phyloP scores from a whole-genome alignment of 2,888 invertebrate genomes.

The Apotomis betuletana region DNA sequence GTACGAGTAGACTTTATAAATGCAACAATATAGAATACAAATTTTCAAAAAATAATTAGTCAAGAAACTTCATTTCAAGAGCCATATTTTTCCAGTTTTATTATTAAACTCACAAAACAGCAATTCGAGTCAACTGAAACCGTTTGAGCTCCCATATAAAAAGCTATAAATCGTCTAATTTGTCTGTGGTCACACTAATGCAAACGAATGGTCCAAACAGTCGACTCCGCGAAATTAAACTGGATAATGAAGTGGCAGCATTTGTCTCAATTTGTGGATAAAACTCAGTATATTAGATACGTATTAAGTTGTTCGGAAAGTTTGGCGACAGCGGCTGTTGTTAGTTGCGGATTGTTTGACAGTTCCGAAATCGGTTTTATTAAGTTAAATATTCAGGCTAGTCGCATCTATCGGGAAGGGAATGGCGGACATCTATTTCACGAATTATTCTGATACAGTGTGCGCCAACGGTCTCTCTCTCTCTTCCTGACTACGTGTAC shows the following conservation, averaged over 20 bases:
- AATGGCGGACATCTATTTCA: background rate
- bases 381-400: conserved; percentile 39
- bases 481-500: too few relatives aligned
- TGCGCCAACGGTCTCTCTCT: too few relatives aligned
- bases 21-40: background rate
- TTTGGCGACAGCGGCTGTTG: conserved; percentile 51
- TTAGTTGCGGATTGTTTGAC: conserved; percentile 58
- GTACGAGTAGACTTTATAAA: too few relatives aligned
- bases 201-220: conserved; percentile 73
- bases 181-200: conserved; percentile 69
- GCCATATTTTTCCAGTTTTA: conserved; percentile 33
- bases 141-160: conserved; percentile 54
- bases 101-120: conserved; percentile 34
- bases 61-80: conserved; percentile 21
- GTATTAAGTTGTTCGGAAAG: conserved; percentile 60
- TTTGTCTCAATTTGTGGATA: conserved; percentile 76
- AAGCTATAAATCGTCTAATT: conserved; percentile 69
- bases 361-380: conserved; percentile 49
- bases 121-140: conserved; percentile 33
- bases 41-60: background rate
- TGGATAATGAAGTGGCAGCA: conserved; percentile 76
- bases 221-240: conserved; percentile 72
- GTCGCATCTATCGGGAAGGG: background rate
- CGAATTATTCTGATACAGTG: background rate
- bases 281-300: conserved; percentile 63